A percentile compares a stretch with the other conserved stretches of the same genome.
Conservation (phyloP, 2,113 vertebrate genomes). For the Tetraodon nigroviridis region DNA sequence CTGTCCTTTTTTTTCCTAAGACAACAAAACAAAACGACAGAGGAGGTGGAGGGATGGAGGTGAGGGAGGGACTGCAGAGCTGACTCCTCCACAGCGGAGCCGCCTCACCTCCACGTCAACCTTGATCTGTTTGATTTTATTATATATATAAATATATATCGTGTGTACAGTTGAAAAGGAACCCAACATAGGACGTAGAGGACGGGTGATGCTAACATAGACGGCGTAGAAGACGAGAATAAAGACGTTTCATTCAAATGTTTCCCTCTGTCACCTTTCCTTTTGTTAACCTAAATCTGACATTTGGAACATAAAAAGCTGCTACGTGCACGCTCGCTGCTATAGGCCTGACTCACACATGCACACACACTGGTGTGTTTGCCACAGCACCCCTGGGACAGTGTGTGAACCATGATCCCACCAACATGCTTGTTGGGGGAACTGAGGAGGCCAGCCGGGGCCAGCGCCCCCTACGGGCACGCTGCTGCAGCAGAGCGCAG, state of each 20-base stretch:
- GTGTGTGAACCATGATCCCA: too few species aligned
- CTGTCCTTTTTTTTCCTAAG: conserved; percentile 62
- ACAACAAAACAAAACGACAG: conserved; percentile 15
- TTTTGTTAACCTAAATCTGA: background rate
- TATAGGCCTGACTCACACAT: too few species aligned
- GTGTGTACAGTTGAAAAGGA: conserved; percentile 70
- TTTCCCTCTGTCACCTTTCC: background rate
- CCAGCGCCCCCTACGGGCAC: too few species aligned
- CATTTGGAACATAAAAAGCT: too few species aligned
- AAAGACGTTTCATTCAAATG: conserved; percentile 64
- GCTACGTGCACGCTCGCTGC: too few species aligned
- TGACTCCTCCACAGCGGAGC: conserved; percentile 19
- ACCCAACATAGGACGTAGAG: conserved; percentile 71
- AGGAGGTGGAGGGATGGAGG: conserved; percentile 26
- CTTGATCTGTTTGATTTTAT: conserved; percentile 61
- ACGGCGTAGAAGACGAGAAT: conserved; percentile 75
- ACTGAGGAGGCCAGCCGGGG: too few species aligned
- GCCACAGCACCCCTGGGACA: too few species aligned
- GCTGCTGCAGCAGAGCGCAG: too few species aligned
- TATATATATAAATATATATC: conserved; percentile 15
- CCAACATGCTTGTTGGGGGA: too few species aligned
- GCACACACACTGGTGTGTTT: too few species aligned
- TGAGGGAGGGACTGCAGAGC: conserved; percentile 34
- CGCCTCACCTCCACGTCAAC: conserved; percentile 59
- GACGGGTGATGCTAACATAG: conserved; percentile 77